phyloP scores from a whole-genome alignment of 2,797 vertebrate genomes.

The Triplophysa bombifrons region DNA sequence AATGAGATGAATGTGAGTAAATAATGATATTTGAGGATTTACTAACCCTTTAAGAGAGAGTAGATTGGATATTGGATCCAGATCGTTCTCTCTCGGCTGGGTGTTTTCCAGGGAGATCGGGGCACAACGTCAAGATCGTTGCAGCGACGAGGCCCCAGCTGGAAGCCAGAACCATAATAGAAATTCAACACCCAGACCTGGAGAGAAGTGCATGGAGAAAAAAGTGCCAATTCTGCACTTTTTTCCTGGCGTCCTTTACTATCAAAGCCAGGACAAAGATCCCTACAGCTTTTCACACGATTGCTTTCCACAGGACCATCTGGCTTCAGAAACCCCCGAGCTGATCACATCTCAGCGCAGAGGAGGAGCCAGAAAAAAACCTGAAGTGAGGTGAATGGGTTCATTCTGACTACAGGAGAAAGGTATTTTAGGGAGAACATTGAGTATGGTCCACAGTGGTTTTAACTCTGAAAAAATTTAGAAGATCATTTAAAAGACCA shows the following conservation, averaged over 20 bases:
- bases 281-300: constrained; percentile 56
- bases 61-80: constrained; percentile 22
- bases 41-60: background rate
- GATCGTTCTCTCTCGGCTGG: constrained; percentile 33
- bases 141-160: constrained; percentile 48
- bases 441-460: background rate
- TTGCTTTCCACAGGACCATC: constrained; percentile 50
- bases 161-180: constrained; percentile 53
- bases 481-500: no score
- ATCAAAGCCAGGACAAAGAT: constrained; percentile 53
- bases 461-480: no score
- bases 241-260: constrained; percentile 49
- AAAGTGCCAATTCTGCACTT: constrained; percentile 55
- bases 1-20: background rate
- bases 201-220: constrained; percentile 34
- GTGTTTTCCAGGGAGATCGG: constrained; percentile 29
- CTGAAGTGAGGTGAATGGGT: constrained; percentile 71
- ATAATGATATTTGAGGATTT: background rate
- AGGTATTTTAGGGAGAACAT: constrained; percentile 52
- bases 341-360: constrained; percentile 43
- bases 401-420: constrained; percentile 42
- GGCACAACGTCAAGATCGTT: constrained; percentile 44
- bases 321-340: constrained; percentile 50
- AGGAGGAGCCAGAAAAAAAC: constrained; percentile 53
- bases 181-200: constrained; percentile 54